Conservation (phyloP, 2,888 invertebrate genomes). For the Priapulus caudatus region DNA sequence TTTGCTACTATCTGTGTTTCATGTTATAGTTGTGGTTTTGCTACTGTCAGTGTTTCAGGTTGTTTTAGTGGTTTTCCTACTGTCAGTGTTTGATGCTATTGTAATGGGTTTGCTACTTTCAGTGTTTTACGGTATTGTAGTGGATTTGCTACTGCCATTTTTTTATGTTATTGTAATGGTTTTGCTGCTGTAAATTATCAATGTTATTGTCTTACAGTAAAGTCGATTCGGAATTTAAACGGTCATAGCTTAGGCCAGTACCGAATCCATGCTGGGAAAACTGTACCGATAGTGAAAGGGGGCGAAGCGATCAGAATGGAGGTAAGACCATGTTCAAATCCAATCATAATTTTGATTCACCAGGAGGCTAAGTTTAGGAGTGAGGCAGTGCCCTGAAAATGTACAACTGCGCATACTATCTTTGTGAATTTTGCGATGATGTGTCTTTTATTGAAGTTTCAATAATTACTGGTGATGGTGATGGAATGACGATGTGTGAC, state of each 20-base stretch:
- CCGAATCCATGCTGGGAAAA: constrained; percentile 80
- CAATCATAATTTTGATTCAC: neutral
- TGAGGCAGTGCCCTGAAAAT: neutral
- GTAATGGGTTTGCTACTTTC: too few relatives aligned
- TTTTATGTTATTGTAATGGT: too few relatives aligned
- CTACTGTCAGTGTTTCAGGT: too few relatives aligned
- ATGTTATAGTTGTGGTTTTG: too few relatives aligned
- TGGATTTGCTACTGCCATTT: neutral
- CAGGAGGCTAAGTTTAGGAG: neutral
- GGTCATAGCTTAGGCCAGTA: constrained; percentile 99
- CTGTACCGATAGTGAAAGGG: constrained; percentile 97
- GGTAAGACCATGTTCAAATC: constrained; percentile 26
- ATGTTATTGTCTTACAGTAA: constrained; percentile 45
- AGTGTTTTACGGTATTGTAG: neutral
- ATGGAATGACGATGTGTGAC: neutral
- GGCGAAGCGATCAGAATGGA: constrained; percentile 97
- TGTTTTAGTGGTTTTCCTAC: too few relatives aligned
- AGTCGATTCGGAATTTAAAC: constrained; percentile 93
- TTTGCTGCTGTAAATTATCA: neutral
- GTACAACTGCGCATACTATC: constrained; percentile 2
- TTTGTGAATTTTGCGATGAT: neutral
- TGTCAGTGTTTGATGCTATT: too few relatives aligned
- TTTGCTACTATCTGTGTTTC: too few relatives aligned
- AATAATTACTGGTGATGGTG: constrained; percentile 12
- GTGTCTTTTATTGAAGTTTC: neutral